phyloP scores from a whole-genome alignment of 2,113 vertebrate genomes.

The Agelaius phoeniceus region DNA sequence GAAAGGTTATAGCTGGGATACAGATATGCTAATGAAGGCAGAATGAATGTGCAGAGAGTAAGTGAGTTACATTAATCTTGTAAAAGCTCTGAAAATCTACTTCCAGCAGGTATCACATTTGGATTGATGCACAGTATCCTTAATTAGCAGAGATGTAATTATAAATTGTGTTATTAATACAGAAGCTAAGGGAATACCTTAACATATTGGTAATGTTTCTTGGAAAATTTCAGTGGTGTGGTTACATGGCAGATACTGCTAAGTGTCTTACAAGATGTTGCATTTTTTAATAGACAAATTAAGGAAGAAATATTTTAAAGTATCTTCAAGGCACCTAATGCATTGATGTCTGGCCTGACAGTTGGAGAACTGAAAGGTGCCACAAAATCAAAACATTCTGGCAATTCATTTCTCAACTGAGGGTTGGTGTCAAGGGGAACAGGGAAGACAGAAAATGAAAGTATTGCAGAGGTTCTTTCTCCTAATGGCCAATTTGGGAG shows the following conservation, averaged over 20 bases:
- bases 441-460: neutral
- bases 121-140: neutral
- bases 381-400: slow-evolving; percentile 13
- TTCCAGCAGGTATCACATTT: neutral
- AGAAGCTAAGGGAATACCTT: slow-evolving; percentile 31
- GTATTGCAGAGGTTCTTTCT: slow-evolving; percentile 18
- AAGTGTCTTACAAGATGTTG: slow-evolving; percentile 35
- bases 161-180: slow-evolving; percentile 29
- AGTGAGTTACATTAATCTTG: neutral
- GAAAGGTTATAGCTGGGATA: neutral
- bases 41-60: neutral
- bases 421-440: neutral
- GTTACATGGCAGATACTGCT: slow-evolving; percentile 20
- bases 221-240: neutral
- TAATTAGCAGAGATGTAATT: neutral
- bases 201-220: slow-evolving; percentile 46
- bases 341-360: neutral
- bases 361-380: neutral
- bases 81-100: neutral
- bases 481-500: slow-evolving; percentile 33
- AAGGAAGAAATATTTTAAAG: neutral
- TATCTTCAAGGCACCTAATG: neutral
- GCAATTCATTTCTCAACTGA: neutral
- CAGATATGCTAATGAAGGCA: neutral
- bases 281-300: slow-evolving; percentile 16